Evolutionary conservation across 2,888 invertebrate genomes (phyloP).

Genomic region (Cetonia aurata): DNA sequence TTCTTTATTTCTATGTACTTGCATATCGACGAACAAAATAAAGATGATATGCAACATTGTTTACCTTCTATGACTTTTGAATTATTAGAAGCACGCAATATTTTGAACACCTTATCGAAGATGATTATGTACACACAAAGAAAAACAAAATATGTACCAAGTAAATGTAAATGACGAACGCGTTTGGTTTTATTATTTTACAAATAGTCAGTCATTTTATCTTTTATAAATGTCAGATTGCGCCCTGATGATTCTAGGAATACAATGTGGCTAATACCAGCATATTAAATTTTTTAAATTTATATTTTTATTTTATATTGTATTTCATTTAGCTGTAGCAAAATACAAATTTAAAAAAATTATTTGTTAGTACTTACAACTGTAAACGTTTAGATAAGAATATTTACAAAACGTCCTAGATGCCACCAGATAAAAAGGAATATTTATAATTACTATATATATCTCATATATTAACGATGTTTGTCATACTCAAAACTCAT

Average conservation of each 20-base stretch:
- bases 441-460: slow-evolving; percentile 24
- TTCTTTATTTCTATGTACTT: slow-evolving; percentile 13
- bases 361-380: slow-evolving; percentile 12
- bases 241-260: slow-evolving; percentile 32
- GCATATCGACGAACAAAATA: slow-evolving; percentile 42
- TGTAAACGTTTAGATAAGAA: neutral
- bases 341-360: slow-evolving; percentile 8
- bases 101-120: slow-evolving; percentile 37
- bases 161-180: neutral
- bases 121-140: slow-evolving; percentile 42
- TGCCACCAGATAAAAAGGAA: too few relatives aligned
- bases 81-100: slow-evolving; percentile 30
- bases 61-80: neutral
- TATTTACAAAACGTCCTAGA: too few relatives aligned
- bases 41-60: slow-evolving; percentile 44
- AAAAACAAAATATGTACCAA: slow-evolving; percentile 11
- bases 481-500: neutral
- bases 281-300: slow-evolving; percentile 7
- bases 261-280: neutral
- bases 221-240: slow-evolving; percentile 24
- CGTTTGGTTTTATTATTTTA: slow-evolving; percentile 32
- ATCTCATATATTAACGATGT: slow-evolving; percentile 6
- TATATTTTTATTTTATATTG: too few relatives aligned
- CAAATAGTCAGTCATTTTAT: slow-evolving; percentile 43
- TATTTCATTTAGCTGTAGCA: neutral